These are phyloP conservation scores for Unio delphinus DNA, from an alignment of 2,888 invertebrate genomes.

Conservation along the genomic window DNA sequence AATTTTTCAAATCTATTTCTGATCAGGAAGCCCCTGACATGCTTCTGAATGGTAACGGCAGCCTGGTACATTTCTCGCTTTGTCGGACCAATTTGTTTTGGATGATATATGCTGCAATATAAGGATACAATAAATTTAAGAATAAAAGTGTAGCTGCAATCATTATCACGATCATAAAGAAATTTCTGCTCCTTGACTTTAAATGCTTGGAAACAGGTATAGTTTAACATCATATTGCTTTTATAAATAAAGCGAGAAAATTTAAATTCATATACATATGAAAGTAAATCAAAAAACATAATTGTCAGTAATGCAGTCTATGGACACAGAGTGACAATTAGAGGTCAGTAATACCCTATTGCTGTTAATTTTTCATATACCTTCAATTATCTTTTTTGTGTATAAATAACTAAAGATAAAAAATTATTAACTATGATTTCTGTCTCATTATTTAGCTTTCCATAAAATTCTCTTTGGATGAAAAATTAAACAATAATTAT, in stretches of 20 bases:
- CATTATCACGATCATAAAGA: no score
- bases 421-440: neutral
- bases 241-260: neutral
- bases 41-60: conserved; percentile 64
- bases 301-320: neutral
- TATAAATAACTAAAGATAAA: neutral
- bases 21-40: conserved; percentile 62
- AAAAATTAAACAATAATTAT: neutral
- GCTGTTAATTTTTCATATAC: no score
- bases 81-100: conserved; percentile 59
- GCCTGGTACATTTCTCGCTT: conserved; percentile 54
- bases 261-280: neutral
- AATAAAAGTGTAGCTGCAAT: no score
- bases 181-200: no score
- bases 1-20: conserved; percentile 56
- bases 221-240: neutral
- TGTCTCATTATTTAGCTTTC: neutral
- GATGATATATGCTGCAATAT: conserved; percentile 63
- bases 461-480: neutral
- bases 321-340: neutral
- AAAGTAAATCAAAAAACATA: neutral
- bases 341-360: no score
- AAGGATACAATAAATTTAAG: no score
- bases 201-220: neutral
- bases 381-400: no score